phyloP scores from a whole-genome alignment of 2,113 vertebrate genomes.

The Cavia porcellus region DNA sequence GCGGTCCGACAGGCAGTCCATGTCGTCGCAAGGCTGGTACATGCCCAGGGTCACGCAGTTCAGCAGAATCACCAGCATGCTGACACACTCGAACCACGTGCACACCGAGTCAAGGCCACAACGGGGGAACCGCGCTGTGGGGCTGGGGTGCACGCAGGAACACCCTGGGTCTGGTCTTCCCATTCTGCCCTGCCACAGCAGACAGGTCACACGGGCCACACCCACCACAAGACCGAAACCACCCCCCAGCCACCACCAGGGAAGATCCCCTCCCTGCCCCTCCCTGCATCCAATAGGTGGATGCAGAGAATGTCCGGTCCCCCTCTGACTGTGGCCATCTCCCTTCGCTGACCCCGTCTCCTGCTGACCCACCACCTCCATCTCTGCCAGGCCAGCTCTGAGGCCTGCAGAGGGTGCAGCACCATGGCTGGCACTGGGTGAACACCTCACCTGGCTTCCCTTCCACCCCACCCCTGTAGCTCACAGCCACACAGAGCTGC shows the following conservation, averaged over 20 bases:
- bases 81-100: constrained; percentile 98
- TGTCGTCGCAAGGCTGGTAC: constrained; percentile 99
- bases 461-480: rapidly evolving
- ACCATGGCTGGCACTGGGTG: not conserved
- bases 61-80: constrained; percentile 98
- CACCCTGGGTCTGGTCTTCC: not conserved
- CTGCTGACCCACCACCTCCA: not conserved
- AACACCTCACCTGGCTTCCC: not conserved
- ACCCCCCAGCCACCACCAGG: not conserved
- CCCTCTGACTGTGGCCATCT: not conserved
- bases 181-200: not conserved
- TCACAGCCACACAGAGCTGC: not conserved
- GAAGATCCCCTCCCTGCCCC: not conserved
- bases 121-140: not conserved
- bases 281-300: not conserved
- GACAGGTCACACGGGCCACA: not conserved
- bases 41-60: constrained; percentile 99
- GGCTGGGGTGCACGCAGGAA: not conserved
- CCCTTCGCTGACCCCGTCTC: not conserved
- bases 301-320: not conserved
- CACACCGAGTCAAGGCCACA: constrained; percentile 90
- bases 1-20: constrained; percentile 96
- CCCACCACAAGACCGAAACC: not conserved
- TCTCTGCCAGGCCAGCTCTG: not conserved
- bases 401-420: not conserved